Evolutionary conservation across 1,140 invertebrate genomes (phyloP).

Genomic region (Habropoda laboriosa): DNA sequence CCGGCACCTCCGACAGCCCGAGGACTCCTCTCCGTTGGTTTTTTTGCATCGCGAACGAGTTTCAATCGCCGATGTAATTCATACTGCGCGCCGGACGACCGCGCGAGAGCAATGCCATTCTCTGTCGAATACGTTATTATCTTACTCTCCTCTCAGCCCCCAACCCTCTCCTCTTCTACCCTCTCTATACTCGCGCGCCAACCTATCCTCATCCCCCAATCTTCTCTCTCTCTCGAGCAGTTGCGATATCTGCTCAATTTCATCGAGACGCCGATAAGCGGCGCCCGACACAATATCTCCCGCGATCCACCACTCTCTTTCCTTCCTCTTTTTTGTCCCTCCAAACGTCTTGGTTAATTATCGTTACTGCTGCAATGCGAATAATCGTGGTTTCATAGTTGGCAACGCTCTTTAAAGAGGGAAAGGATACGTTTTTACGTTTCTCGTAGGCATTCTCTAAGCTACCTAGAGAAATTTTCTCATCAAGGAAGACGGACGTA

Average conservation of each 20-base stretch:
- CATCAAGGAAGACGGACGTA: no score
- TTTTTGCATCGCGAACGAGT: conserved; percentile 70
- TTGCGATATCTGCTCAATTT: conserved; percentile 37
- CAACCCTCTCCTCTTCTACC: not conserved
- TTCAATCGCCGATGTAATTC: conserved; percentile 74
- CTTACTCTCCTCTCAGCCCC: conserved; percentile 48
- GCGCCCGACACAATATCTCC: conserved; percentile 3
- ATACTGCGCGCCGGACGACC: conserved; percentile 52
- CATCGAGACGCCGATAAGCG: conserved; percentile 22
- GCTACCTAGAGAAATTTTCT: no score
- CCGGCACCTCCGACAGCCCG: conserved; percentile 56
- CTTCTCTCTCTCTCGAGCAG: conserved; percentile 30
- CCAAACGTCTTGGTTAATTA: not conserved
- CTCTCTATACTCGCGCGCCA: conserved; percentile 28
- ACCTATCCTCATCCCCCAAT: conserved; percentile 1
- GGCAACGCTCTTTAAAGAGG: no score
- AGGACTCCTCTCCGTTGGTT: conserved; percentile 37
- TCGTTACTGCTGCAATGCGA: no score
- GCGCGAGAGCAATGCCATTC: conserved; percentile 57
- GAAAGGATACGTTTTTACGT: no score
- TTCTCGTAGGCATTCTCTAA: no score
- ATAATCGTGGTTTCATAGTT: no score
- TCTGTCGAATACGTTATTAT: conserved; percentile 64
- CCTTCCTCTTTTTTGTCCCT: not conserved
- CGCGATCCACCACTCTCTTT: not conserved